Conservation (phyloP, 2,797 vertebrate genomes). For the Monodelphis domestica region DNA sequence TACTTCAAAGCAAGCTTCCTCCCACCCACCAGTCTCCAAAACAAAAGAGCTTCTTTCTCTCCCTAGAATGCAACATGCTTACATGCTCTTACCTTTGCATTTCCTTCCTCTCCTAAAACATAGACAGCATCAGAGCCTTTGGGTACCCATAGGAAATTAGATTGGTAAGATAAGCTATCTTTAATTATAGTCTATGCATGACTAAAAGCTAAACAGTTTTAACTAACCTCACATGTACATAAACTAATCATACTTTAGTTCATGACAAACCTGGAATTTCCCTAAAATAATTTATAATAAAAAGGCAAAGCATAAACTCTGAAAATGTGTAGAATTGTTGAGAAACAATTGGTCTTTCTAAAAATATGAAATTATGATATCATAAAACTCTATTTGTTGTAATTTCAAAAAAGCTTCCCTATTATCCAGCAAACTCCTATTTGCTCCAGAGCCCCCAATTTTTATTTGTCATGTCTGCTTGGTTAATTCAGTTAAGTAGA, state of each 20-base stretch:
- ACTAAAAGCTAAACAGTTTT: slow-evolving; percentile 64
- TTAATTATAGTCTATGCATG: slow-evolving; percentile 59
- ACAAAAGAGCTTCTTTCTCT: slow-evolving; percentile 68
- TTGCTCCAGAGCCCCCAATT: neutral
- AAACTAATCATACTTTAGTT: slow-evolving; percentile 54
- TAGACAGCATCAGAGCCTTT: slow-evolving; percentile 61
- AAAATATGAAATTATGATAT: neutral
- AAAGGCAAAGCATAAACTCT: neutral
- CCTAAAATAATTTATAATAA: neutral
- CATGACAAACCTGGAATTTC: slow-evolving; percentile 32
- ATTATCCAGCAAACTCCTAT: neutral
- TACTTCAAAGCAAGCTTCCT: slow-evolving; percentile 63
- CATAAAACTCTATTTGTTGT: neutral
- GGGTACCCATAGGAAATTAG: slow-evolving; percentile 66
- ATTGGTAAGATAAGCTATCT: slow-evolving; percentile 65
- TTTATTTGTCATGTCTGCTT: slow-evolving; percentile 45
- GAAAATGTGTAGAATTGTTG: neutral
- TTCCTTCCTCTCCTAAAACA: slow-evolving; percentile 66
- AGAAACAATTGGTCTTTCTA: neutral
- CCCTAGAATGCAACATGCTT: slow-evolving; percentile 60
- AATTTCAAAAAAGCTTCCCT: neutral
- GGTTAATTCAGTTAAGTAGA: slow-evolving; percentile 22
- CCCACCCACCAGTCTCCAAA: slow-evolving; percentile 67
- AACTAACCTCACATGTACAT: slow-evolving; percentile 65
- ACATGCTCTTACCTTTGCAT: slow-evolving; percentile 67